Evolutionary conservation across 2,888 invertebrate genomes (phyloP), one percentile per base, ranked within the genome.

Genomic region (Athalia rosae): DNA sequence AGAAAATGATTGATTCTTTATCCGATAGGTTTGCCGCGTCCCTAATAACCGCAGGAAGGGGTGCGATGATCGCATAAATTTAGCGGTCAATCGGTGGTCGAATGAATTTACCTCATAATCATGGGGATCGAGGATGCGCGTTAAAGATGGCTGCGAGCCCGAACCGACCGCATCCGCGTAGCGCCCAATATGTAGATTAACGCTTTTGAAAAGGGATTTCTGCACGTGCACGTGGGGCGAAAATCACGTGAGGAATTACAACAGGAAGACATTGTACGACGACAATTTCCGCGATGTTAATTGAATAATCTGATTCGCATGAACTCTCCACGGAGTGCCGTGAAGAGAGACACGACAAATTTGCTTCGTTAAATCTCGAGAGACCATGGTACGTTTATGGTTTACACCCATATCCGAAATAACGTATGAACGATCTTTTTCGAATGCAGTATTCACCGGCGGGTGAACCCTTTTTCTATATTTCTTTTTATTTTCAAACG

Each of bases 1-100:
- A 71, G 8, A 71, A 58, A 71, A 58, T 71, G n/a, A 58, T 43
- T 71, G 6, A 58, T n/a, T 71, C 58, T 56, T 58, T 7, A 56
- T 71, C 8, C 9, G 43, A 4, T 71, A 11, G 58, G 58, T 56
- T 13, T 15, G 8, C 53, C 53, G 53, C 53, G n/a, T n/a, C 0
- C 53, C 4, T 53, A n/a, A 53, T 11, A 53, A 53, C n/a, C n/a
- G 11, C 53, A 28, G 28, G 28, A 2, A 28, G 28, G 28, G 28
- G 28, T 28, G 28, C 28, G 28, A 0, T 28, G 28, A 28, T 28
- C 28, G 28, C 28, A 28, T 28, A 28, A 28, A 28, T 28, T 28
- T 28, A 28, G 28, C 28, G 28, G 28, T 28, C 28, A 28, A 28
- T 28, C 28, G 28, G 28, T 28, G 28, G 28, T 28, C 28, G 28